Base-by-base conservation (phyloP, 1,140 invertebrate species). In the Druon quercuslanigerum region DNA sequence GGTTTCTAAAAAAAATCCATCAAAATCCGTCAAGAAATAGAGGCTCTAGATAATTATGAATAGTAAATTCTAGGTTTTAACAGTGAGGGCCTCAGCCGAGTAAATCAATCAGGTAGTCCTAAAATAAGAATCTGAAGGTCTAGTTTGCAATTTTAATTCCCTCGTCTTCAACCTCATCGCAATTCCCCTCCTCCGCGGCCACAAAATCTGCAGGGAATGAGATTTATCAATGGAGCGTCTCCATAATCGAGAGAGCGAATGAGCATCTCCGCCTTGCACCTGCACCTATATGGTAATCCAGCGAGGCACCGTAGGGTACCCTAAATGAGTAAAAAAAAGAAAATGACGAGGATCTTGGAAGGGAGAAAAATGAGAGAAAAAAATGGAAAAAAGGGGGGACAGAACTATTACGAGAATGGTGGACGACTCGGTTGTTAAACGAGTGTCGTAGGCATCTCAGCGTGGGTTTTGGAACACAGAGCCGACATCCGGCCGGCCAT, bases 381-480 rank as follows among this genome's bases (percentile, higher is more conserved):
- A 79, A 81, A 78, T 79, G 74, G n/a, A 7, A 60, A 75, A 79
- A 81, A 78, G 78, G 73, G n/a, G 16, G 40, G 60, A 84, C 75
- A 79, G 71, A 76, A 78, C 72, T 78, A 75, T 81, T 80, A 80
- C 76, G 76, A 74, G 82, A 79, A 81, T 82, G 60, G 80, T 77
- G 75, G 78, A 74, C 73, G 75, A 81, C 75, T 76, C 79, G 76
- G 77, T 82, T 80, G 60, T 79, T 79, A 75, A 74, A 74, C 71
- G 75, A 72, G 75, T 79, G 76, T 85, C 82, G 85, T 84, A 77
- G 82, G 82, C 79, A 82, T 87, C 82, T 82, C 78, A 81, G 87
- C 87, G 88, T 90, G 86, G 87, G 88, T 86, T 90, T 90, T 77
- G 83, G 83, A 84, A 88, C 82, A 86, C 82, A 86, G 81, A 81